Evolutionary conservation across 2,797 vertebrate genomes (phyloP), one percentile per base, ranked within the genome.

Genomic region (Sebastes cheni): DNA sequence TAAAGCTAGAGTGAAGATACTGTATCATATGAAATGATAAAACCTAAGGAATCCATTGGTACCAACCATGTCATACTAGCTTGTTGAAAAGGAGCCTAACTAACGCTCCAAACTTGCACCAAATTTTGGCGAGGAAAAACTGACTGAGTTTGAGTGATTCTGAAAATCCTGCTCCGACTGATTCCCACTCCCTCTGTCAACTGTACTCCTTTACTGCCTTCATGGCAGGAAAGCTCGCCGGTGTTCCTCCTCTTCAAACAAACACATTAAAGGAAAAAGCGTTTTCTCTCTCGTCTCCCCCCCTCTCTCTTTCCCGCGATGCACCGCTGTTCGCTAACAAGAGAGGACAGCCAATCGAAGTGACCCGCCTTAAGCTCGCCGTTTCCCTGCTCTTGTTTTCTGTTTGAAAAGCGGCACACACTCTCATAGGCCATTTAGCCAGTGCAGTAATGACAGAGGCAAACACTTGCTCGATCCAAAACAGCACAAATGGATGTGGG

Each of bases 321-420:
- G 76, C 82, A 86, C 83, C 22, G 23, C 80, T 61, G 82, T 81
- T 74, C 7, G 7, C 87, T 94, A 95, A 95, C 88, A 79, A 93
- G 88, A 91, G 72, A 81, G 78, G 91, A 93, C 91, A 93, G 93
- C 85, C 92, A 93, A 93, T 93, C 86, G 83, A 91, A 93, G 86
- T 72, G 86, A 81, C 87, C 89, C 42, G 81, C 82, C 91, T 81
- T 80, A 72, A 91, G 88, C 88, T 71, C 12, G 58, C 74, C 46
- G 68, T 66, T 88, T 39, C 62, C 77, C 34, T 2, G 79, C 23
- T 67, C 84, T 89, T 69, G 86, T 86, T 87, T 88, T 85, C 79
- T 84, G 62, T 88, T 89, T 86, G 82, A 86, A 79, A 90, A 87
- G 86, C 88, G 73, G 80, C 65, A 20, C 82, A 67, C 84, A 54